Evolutionary conservation across 2,797 vertebrate species (phyloP).

Genomic region (Harpagifer antarcticus): DNA sequence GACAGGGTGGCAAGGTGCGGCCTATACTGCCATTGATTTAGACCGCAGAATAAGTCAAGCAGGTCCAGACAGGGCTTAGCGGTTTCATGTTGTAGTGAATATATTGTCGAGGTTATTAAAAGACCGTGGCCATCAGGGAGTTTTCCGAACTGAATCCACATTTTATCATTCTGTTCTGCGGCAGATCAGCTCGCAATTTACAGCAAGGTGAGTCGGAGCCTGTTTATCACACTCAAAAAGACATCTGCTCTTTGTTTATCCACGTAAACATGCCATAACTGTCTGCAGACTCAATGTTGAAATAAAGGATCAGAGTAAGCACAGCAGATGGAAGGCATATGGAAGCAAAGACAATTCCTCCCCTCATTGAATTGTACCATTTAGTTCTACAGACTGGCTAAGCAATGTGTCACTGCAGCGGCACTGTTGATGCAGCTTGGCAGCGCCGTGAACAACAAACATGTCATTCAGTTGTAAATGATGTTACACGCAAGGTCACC

Average conservation of each 20-base stretch:
- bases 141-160: slow-evolving; percentile 16
- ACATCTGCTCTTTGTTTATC: slow-evolving; percentile 67
- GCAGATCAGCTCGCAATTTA: slow-evolving; percentile 31
- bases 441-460: slow-evolving; percentile 66
- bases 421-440: slow-evolving; percentile 55
- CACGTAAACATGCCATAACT: slow-evolving; percentile 35
- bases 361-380: slow-evolving; percentile 51
- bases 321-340: slow-evolving; percentile 65
- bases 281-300: slow-evolving; percentile 49
- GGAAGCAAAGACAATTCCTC: slow-evolving; percentile 45
- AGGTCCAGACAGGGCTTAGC: slow-evolving; percentile 26
- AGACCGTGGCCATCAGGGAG: no score
- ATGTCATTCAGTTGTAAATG: slow-evolving; percentile 78
- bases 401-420: slow-evolving; percentile 60
- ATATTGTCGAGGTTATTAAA: slow-evolving; percentile 32
- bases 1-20: slow-evolving; percentile 44
- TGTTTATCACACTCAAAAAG: slow-evolving; percentile 47
- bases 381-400: slow-evolving; percentile 54
- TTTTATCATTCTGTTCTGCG: background rate
- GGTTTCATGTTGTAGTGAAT: slow-evolving; percentile 15
- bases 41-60: slow-evolving; percentile 44
- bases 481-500: slow-evolving; percentile 78
- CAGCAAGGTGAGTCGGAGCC: slow-evolving; percentile 38
- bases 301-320: slow-evolving; percentile 53
- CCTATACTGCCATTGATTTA: slow-evolving; percentile 62